phyloP scores from a whole-genome alignment of 2,113 vertebrate species.

The Gymnarchus niloticus region DNA sequence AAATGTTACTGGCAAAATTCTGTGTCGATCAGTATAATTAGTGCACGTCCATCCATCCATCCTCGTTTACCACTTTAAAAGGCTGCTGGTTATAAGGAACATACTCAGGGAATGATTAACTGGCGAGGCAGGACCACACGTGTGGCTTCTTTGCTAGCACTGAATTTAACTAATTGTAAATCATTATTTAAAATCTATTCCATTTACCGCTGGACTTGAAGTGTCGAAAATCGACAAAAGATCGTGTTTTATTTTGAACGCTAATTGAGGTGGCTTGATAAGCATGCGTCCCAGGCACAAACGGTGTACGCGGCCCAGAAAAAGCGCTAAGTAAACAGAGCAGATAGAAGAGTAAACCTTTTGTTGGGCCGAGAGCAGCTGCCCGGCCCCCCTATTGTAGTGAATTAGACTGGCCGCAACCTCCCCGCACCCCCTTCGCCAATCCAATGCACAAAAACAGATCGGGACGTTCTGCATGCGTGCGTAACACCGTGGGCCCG shows the following conservation, averaged over 20 bases:
- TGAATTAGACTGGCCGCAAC: constrained; percentile 73
- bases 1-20: too few relatives aligned
- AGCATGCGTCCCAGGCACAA: constrained; percentile 58
- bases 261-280: constrained; percentile 69
- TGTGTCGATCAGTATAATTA: neutral
- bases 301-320: constrained; percentile 65
- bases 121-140: constrained; percentile 5
- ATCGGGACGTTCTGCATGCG: constrained; percentile 74
- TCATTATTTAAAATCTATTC: constrained; percentile 17
- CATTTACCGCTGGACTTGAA: constrained; percentile 19
- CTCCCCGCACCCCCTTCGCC: constrained; percentile 68
- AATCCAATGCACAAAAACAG: constrained; percentile 80
- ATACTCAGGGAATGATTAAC: constrained; percentile 10
- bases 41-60: neutral
- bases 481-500: constrained; percentile 62
- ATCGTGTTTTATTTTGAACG: constrained; percentile 50
- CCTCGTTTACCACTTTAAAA: neutral
- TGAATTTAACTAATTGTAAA: constrained; percentile 23
- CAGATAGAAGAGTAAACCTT: constrained; percentile 72
- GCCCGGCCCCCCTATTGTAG: constrained; percentile 78
- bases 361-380: constrained; percentile 76
- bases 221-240: constrained; percentile 22
- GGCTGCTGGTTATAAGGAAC: neutral
- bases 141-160: constrained; percentile 2
- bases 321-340: constrained; percentile 83